These are phyloP conservation scores for Cyclina sinensis DNA, from an alignment of 1,140 invertebrate species.

Conservation along the genomic window DNA sequence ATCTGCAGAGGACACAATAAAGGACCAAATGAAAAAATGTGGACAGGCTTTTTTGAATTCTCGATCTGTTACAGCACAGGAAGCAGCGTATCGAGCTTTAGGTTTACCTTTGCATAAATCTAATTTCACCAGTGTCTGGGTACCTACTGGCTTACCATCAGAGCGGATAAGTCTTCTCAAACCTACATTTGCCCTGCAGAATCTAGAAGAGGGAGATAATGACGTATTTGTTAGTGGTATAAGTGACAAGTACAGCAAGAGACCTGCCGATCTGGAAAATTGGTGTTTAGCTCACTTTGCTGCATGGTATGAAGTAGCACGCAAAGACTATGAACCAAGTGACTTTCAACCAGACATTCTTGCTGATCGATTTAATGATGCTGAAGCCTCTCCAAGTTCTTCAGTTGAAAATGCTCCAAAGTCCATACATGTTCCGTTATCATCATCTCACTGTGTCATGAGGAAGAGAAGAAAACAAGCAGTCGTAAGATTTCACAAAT, in stretches of 20 bases:
- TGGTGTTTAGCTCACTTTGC: conserved; percentile 21
- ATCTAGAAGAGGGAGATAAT: conserved; percentile 14
- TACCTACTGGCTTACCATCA: conserved; percentile 1
- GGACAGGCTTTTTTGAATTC: conserved; percentile 26
- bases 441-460: neutral
- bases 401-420: conserved; percentile 6
- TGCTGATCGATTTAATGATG: neutral
- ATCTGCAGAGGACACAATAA: neutral
- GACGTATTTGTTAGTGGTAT: conserved; percentile 27
- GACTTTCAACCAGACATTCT: conserved; percentile 25
- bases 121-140: conserved; percentile 26
- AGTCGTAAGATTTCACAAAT: conserved; percentile 35
- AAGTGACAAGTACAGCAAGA: neutral
- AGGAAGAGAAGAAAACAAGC: conserved; percentile 18
- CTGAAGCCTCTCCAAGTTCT: conserved; percentile 25
- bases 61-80: conserved; percentile 19
- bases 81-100: conserved; percentile 30
- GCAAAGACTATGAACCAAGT: neutral
- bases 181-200: conserved; percentile 8
- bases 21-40: conserved; percentile 38
- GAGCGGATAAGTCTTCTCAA: conserved; percentile 1
- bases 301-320: conserved; percentile 11
- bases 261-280: neutral
- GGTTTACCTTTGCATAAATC: conserved; percentile 2
- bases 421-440: neutral